These are phyloP conservation scores for Callorhinus ursinus DNA, from an alignment of 2,113 vertebrate species.

Conservation along the genomic window DNA sequence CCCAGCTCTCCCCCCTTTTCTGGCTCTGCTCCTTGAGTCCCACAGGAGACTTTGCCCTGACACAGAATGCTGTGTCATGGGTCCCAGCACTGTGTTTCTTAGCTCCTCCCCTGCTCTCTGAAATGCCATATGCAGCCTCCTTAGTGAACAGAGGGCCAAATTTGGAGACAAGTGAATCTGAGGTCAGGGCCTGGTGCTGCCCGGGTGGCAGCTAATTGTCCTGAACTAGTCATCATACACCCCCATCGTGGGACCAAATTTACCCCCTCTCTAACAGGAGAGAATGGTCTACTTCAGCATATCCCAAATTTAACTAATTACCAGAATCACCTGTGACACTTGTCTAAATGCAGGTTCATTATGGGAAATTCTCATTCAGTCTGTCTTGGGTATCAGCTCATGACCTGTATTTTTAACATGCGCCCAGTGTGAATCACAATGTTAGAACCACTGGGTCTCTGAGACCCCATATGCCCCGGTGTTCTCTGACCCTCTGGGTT, in stretches of 20 bases:
- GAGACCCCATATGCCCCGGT: not conserved
- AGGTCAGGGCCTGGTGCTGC: not conserved
- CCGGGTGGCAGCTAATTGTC: not conserved
- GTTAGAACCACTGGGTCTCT: not conserved
- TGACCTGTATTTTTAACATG: not conserved
- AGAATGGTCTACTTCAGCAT: not conserved
- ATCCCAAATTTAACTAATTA: not conserved
- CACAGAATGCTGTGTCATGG: not conserved
- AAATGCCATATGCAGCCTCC: not conserved
- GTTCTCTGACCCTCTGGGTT: not conserved
- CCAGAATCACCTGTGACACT: not conserved
- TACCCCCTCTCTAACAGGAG: not conserved
- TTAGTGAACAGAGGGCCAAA: not conserved
- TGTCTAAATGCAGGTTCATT: too few relatives aligned
- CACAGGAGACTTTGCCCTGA: not conserved
- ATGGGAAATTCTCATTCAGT: not conserved
- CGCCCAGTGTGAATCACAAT: not conserved
- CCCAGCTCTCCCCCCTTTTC: not conserved
- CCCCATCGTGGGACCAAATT: not conserved
- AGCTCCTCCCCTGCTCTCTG: rapidly evolving
- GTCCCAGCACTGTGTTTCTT: not conserved
- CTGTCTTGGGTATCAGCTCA: too few relatives aligned
- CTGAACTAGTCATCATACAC: not conserved
- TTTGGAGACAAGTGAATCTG: not conserved
- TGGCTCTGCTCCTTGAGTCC: not conserved